Evolutionary conservation across 2,888 invertebrate genomes (phyloP).

Genomic region (Tupiocoris notatus): DNA sequence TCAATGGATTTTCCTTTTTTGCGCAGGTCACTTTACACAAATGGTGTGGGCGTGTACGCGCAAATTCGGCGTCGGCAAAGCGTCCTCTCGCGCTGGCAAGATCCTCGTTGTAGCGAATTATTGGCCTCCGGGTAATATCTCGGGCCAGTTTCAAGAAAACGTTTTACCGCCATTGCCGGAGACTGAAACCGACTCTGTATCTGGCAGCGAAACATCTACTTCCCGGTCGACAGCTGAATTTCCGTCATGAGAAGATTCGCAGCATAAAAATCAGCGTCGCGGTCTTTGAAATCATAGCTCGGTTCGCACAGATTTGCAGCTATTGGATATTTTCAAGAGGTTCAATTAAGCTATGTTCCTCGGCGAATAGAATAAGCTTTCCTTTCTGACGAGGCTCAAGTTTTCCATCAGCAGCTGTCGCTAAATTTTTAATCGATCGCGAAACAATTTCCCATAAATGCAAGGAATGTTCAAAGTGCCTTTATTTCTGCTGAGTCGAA

Average conservation of each 20-base stretch:
- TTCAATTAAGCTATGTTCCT: too few relatives aligned
- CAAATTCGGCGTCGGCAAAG: constrained; percentile 78
- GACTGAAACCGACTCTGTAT: constrained; percentile 54
- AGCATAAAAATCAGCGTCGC: background rate
- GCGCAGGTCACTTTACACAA: constrained; percentile 83
- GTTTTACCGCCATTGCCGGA: constrained; percentile 73
- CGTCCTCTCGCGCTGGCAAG: constrained; percentile 72
- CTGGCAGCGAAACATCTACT: constrained; percentile 48
- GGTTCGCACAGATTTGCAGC: background rate
- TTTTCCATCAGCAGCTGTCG: too few relatives aligned
- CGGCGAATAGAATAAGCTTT: too few relatives aligned
- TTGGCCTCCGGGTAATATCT: constrained; percentile 74
- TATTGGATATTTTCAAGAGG: too few relatives aligned
- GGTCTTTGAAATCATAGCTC: too few relatives aligned
- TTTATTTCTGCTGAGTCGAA: background rate
- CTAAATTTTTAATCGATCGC: too few relatives aligned
- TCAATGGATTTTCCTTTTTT: too few relatives aligned
- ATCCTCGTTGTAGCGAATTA: constrained; percentile 83
- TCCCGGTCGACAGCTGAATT: constrained; percentile 42
- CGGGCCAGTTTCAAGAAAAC: constrained; percentile 72
- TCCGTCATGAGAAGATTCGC: too few relatives aligned
- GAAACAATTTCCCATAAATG: background rate
- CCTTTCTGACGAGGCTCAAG: too few relatives aligned
- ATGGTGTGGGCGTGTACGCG: constrained; percentile 77
- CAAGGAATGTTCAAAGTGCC: constrained; percentile 30